Evolutionary conservation across 2,888 invertebrate genomes (phyloP).

Genomic region (Notocelia uddmanniana): DNA sequence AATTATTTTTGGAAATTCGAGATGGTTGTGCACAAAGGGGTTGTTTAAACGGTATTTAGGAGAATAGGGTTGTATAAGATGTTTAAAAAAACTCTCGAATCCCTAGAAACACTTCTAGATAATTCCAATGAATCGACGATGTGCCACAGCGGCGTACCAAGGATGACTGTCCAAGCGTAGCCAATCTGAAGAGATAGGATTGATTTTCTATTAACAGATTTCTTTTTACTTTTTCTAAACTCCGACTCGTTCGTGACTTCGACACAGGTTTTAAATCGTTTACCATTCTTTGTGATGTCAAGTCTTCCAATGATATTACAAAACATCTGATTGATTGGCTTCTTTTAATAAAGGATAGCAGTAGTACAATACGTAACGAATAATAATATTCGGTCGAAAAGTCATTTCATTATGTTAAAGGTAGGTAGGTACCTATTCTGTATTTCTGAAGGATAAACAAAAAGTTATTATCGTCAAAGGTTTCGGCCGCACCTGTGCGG

Average conservation of each 20-base stretch:
- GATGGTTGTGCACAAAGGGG: constrained; percentile 78
- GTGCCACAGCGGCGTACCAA: constrained; percentile 55
- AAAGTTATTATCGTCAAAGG: constrained; percentile 85
- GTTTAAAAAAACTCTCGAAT: constrained; percentile 3
- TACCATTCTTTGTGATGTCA: constrained; percentile 44
- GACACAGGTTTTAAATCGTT: constrained; percentile 63
- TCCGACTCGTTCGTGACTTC: constrained; percentile 71
- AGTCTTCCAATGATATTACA: constrained; percentile 34
- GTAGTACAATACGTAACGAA: too few relatives aligned
- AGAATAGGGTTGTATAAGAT: constrained; percentile 47
- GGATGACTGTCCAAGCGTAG: constrained; percentile 68
- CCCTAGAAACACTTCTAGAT: constrained; percentile 42
- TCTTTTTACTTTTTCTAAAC: constrained; percentile 63
- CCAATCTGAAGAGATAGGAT: constrained; percentile 78
- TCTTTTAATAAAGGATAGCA: not conserved
- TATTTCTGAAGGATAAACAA: constrained; percentile 73
- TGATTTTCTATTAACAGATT: constrained; percentile 77
- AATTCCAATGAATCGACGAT: constrained; percentile 57
- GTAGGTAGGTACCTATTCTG: too few relatives aligned
- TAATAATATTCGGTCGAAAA: too few relatives aligned
- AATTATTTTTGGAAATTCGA: constrained; percentile 80
- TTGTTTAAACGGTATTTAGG: constrained; percentile 52
- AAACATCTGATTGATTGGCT: constrained; percentile 16
- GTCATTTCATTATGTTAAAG: not conserved
- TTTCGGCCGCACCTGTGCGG: constrained; percentile 82